phyloP scores from a whole-genome alignment of 2,888 invertebrate genomes.

The Crematogaster levior region DNA sequence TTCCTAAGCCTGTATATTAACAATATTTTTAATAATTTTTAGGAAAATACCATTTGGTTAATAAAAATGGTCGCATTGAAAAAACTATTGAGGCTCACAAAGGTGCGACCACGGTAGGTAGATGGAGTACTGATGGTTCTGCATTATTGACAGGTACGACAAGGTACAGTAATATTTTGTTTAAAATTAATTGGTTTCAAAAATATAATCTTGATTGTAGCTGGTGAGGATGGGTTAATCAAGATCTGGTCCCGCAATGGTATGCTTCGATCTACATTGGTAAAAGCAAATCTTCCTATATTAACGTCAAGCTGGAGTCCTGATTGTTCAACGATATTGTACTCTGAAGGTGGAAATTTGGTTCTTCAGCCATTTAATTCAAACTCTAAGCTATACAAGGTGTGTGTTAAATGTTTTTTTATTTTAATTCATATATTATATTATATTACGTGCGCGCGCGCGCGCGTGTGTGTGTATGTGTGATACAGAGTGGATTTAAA shows the following conservation, averaged over 20 bases:
- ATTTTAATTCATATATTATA: too few species aligned
- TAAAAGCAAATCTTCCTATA: conserved; percentile 93
- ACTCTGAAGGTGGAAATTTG: conserved; percentile 90
- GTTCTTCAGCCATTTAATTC: conserved; percentile 91
- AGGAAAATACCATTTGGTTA: conserved; percentile 95
- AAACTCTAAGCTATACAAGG: conserved; percentile 91
- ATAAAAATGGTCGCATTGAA: conserved; percentile 96
- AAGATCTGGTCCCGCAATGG: conserved; percentile 99
- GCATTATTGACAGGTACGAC: conserved; percentile 94
- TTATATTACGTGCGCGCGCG: too few species aligned
- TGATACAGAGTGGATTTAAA: too few species aligned
- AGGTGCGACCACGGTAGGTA: conserved; percentile 94
- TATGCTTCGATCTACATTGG: conserved; percentile 95
- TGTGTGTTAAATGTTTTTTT: conserved; percentile 76
- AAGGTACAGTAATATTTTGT: conserved; percentile 7
- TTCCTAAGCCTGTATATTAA: too few species aligned
- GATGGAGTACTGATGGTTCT: conserved; percentile 98
- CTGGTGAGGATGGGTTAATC: conserved; percentile 98
- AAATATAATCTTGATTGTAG: conserved; percentile 85
- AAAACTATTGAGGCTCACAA: conserved; percentile 97
- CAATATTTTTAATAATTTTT: conserved; percentile 33
- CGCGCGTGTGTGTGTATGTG: too few species aligned
- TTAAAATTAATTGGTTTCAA: not conserved
- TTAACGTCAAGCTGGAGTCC: conserved; percentile 95
- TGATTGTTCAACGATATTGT: conserved; percentile 89